These are phyloP conservation scores for Xiphydria camelus DNA, from an alignment of 2,888 invertebrate species.

Conservation along the genomic window DNA sequence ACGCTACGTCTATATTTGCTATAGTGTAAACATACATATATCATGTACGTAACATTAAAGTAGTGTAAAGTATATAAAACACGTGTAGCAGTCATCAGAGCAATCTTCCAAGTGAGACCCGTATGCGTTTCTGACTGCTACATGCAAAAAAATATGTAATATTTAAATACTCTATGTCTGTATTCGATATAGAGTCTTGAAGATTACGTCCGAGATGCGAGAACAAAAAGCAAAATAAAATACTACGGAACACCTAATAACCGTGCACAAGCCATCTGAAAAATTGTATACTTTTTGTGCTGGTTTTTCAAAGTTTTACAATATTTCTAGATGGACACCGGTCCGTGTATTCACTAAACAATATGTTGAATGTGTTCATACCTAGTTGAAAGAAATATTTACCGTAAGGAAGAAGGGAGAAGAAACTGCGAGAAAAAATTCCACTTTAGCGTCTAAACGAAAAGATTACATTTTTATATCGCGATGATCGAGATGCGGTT, in stretches of 20 bases:
- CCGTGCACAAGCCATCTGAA: conserved; percentile 1
- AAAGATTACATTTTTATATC: background rate
- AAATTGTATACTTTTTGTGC: conserved; percentile 24
- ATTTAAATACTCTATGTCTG: no score
- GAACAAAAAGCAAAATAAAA: no score
- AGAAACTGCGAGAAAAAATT: background rate
- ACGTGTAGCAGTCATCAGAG: no score
- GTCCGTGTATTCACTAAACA: conserved; percentile 34
- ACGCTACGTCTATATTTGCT: background rate
- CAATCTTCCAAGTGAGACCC: no score
- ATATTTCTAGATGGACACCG: conserved; percentile 35
- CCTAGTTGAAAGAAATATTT: conserved; percentile 31
- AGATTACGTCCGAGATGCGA: conserved; percentile 24
- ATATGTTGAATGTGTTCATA: conserved; percentile 50
- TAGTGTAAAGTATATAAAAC: background rate
- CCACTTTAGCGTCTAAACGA: background rate
- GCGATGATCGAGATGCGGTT: no score
- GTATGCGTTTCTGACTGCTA: no score
- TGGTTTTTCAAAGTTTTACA: conserved; percentile 29
- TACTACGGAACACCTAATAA: no score
- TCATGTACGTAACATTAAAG: background rate
- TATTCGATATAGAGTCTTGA: conserved; percentile 22
- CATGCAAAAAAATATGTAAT: no score
- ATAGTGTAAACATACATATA: background rate
- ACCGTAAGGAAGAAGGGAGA: conserved; percentile 23